Evolutionary conservation across 1,140 invertebrate genomes (phyloP), one percentile per base, ranked within the genome.

Genomic region (Batillaria attramentaria): DNA sequence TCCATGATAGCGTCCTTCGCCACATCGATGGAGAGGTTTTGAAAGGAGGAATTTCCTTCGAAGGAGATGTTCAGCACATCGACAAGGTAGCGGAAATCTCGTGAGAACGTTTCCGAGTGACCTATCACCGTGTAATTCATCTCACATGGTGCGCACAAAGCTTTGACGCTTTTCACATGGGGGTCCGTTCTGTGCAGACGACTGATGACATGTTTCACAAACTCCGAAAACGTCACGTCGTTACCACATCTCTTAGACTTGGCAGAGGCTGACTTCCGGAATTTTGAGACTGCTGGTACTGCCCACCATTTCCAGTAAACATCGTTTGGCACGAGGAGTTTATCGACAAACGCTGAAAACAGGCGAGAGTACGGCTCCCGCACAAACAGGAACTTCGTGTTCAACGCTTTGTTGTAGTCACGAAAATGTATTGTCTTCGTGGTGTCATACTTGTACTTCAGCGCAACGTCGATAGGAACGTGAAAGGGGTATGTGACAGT

Each of bases 211-310:
- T 78, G 79, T 31, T 70, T 66, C 4, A 81, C 35, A 50, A 83
- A 83, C 42, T 83, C 81, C 41, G n/a, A 8, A 50, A 83, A 83
- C 20, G 68, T 83, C 31, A 83, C 76, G 66, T 83, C 81, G 54
- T 81, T 35, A 18, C 81, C 81, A 42, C 81, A 83, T 10, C 18
- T 10, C 42, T 28, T 39, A 0, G 50, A n/a, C 5, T 39, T 41
- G 6, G 20, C 6, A 1, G 46, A 46, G 5, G 50, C 28, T 2
- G 33, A 13, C 33, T 31, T 42, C n/a, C 75, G 79, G 60, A 62
- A 80, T 31, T 10, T 18, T 24, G 57, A 35, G 20, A 72, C 46
- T 24, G 54, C 33, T 24, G 66, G 69, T 13, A 54, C 35, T 6
- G 60, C 76, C 75, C 76, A 78, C 5, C 5, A 3, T 42, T 54